Evolutionary conservation across 2,888 invertebrate species (phyloP), one percentile per base, ranked within the genome.

Genomic region (Octodonta nipae): DNA sequence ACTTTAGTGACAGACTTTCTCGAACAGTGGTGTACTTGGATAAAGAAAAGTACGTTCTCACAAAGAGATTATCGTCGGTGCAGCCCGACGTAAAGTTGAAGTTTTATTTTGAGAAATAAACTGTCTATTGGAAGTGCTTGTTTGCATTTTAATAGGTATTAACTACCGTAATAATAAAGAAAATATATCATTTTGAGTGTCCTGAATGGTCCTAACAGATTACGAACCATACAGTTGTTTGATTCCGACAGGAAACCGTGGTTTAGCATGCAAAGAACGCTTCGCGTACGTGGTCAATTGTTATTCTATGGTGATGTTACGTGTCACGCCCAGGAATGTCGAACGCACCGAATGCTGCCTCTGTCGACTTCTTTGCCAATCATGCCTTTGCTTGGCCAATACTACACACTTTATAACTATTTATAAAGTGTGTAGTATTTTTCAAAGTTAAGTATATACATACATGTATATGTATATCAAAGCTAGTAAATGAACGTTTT

Each of bases 291-390:
- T 59, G 58, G 54, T 45, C 58, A 55, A 59, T 60, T 60, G 56
- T 58, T 53, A 53, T 53, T 54, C 54, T 46, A 51, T 53, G 54
- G 50, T 51, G 52, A 52, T 52, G 49, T 48, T 50, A 51, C 49
- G 49, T 54, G 56, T 57, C 58, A 58, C 57, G 55, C 58, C 55
- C 51, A 56, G 54, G 57, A 58, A 60, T 58, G 56, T 50, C 45
- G 47, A 37, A 39, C 33, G 37, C 29, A 35, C 34, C 38, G 36
- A 39, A 33, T 41, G 37, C 36, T 33, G 37, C 34, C n/a, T n/a
- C n/a, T n/a, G n/a, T n/a, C n/a, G n/a, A n/a, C n/a, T n/a, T 17
- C 5, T 17, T 6, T 17, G 8, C 17, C 17, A 8, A 6, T 8
- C 17, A 8, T 17, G 17, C 8, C 8, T 17, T 6, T 17, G 6